Conservation (phyloP, 1,140 invertebrate species). For the Idris sp. region DNA sequence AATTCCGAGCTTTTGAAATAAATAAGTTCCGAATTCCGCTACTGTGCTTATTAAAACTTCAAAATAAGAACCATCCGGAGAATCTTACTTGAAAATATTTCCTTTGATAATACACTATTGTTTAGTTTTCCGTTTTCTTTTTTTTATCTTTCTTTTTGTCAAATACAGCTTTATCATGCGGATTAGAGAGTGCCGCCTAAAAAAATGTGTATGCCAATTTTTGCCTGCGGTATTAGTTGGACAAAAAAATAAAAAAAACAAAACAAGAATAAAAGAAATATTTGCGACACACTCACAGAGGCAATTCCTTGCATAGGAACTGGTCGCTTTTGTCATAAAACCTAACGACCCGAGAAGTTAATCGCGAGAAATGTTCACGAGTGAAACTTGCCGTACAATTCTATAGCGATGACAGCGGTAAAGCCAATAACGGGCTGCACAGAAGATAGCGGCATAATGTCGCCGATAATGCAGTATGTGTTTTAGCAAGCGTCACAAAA, state of each 20-base stretch:
- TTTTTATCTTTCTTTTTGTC: neutral
- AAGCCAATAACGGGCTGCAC: conserved; percentile 57
- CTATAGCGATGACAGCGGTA: conserved; percentile 51
- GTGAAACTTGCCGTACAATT: conserved; percentile 58
- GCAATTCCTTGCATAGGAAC: conserved; percentile 45
- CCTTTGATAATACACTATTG: conserved; percentile 27
- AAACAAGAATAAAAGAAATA: conserved; percentile 22
- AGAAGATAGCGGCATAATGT: conserved; percentile 41
- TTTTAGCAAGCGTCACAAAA: conserved; percentile 21
- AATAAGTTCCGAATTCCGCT: conserved; percentile 42
- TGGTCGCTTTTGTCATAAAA: conserved; percentile 60
- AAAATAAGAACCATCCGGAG: conserved; percentile 36
- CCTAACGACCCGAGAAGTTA: conserved; percentile 61
- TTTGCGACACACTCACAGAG: conserved; percentile 29
- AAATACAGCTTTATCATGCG: conserved; percentile 5
- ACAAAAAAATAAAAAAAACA: neutral
- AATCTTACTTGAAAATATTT: conserved; percentile 25
- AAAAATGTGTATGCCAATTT: conserved; percentile 38
- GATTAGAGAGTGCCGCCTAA: conserved; percentile 14
- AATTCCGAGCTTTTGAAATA: conserved; percentile 37
- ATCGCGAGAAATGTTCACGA: conserved; percentile 60
- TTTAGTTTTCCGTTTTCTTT: conserved; percentile 2
- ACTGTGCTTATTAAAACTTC: conserved; percentile 47
- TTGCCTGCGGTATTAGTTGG: conserved; percentile 17
- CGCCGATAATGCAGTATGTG: conserved; percentile 35